phyloP scores from a whole-genome alignment of 2,113 vertebrate genomes.

The Choloepus hoffmanni region DNA sequence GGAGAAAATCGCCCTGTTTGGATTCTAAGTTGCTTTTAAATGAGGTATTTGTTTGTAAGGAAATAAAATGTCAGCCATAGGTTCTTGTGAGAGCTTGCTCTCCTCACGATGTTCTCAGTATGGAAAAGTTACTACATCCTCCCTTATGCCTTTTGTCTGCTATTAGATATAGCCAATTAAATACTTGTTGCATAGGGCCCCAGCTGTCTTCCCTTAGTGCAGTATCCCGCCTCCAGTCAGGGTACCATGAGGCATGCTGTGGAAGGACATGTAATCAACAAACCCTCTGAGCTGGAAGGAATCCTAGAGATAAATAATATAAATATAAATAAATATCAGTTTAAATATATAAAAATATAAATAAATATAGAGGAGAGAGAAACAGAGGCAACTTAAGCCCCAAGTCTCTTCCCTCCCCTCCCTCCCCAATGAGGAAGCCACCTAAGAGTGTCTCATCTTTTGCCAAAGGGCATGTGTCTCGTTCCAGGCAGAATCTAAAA shows the following conservation, averaged over 20 bases:
- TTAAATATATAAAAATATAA: too few species aligned
- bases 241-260: not conserved
- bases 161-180: not conserved
- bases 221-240: not conserved
- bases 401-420: not conserved
- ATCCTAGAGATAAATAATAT: not conserved
- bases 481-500: not conserved
- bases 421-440: not conserved
- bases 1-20: not conserved
- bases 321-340: too few species aligned
- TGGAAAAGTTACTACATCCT: not conserved
- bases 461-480: not conserved
- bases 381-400: too few species aligned
- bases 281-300: not conserved
- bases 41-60: not conserved
- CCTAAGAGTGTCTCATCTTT: not conserved
- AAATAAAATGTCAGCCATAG: not conserved
- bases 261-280: not conserved
- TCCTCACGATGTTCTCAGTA: not conserved
- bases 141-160: not conserved
- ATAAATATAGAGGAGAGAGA: too few species aligned
- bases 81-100: not conserved
- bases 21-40: conserved; percentile 8
- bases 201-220: not conserved
- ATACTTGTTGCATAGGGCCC: not conserved